Evolutionary conservation across 23 tunicate species (phyloP), one percentile per base, ranked within the genome.

Genomic region (Trididemnum nubilum): DNA sequence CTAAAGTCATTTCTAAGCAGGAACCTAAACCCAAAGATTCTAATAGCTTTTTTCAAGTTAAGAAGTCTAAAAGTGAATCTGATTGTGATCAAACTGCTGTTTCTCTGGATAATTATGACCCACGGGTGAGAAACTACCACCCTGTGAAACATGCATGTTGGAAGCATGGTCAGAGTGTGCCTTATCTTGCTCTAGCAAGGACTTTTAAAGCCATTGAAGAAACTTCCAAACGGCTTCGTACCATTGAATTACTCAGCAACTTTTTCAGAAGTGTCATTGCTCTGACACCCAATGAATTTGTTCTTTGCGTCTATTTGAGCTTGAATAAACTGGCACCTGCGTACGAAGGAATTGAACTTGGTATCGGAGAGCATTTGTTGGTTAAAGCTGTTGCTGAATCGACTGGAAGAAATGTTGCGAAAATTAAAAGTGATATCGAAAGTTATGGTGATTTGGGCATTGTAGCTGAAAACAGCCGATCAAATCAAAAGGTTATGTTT

Each of bases 261-360:
- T 93, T 88, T 66, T 71, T 80, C 24, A 74, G 95, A 66, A 89
- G 91, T 77, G 95, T 94, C 5, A 90, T 89, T 51, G 88, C 67
- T 35, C 69, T 94, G 38, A 80, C 92, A 36, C 97, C 99, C 1
- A 91, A 96, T 33, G 97, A 96, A 54, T 65, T 91, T 30, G 63
- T 92, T 3, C 40, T 94, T 24, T 88, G 97, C 44, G 83, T 96
- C 0, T 88, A 96, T 70, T 57, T 96, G 34, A 83, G 94, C 67
- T 51, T 96, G 35, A 96, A 96, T 69, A 78, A 87, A 64, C 77
- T 96, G 27, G 99, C 97, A 0, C 94, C 99, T 1, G 94, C 99
- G n/a, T 96, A 96, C 76, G 97, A 96, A 78, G 99, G 99, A 31
- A 81, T 87, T 60, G 99, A 96, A 83, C 85, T 96, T 31, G 99